These are phyloP conservation scores for Helicoverpa assulta DNA, from an alignment of 2,888 invertebrate species.

Conservation along the genomic window DNA sequence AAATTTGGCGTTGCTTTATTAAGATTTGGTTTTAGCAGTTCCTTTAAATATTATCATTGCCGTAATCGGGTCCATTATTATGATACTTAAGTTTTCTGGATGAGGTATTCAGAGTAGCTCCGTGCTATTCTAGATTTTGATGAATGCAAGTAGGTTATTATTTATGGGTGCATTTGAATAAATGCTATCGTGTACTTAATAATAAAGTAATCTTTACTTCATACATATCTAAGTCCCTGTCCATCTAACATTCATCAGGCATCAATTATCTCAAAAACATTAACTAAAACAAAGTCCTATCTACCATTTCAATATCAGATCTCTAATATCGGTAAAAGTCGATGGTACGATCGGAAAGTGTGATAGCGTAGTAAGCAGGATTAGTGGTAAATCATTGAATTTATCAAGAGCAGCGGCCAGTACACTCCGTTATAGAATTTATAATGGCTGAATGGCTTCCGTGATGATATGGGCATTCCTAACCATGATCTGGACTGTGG, in stretches of 20 bases:
- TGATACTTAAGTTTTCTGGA: too few relatives aligned
- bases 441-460: conserved; percentile 31
- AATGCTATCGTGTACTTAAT: too few relatives aligned
- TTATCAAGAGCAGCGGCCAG: conserved; percentile 54
- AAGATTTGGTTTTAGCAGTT: too few relatives aligned
- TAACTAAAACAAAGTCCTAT: conserved; percentile 1
- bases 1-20: too few relatives aligned
- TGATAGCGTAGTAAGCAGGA: conserved; percentile 45
- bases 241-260: background rate
- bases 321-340: conserved; percentile 24
- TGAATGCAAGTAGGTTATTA: too few relatives aligned
- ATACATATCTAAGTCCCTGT: too few relatives aligned
- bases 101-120: too few relatives aligned
- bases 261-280: background rate
- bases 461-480: conserved; percentile 27
- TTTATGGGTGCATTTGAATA: too few relatives aligned
- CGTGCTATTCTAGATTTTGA: too few relatives aligned
- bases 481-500: background rate
- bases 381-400: conserved; percentile 59
- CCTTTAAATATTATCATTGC: too few relatives aligned
- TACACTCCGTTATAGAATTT: conserved; percentile 49
- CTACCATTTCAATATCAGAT: conserved; percentile 2
- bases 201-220: too few relatives aligned
- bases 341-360: conserved; percentile 36
- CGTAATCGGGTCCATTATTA: too few relatives aligned